Base-by-base conservation (phyloP, 2,113 vertebrate species). In the Seriola rivoliana region DNA sequence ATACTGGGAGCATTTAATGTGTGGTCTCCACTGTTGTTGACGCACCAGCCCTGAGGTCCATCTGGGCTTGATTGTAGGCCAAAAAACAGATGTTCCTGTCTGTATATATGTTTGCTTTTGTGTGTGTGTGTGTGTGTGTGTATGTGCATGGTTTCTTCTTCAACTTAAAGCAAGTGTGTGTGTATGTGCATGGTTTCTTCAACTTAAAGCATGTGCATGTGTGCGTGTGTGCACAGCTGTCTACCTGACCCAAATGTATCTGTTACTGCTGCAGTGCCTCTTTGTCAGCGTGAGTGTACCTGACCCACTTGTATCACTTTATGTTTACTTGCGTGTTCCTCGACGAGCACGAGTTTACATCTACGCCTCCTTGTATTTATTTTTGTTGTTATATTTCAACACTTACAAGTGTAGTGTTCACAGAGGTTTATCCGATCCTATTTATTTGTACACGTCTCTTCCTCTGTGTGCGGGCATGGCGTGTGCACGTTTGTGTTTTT, bases 21-120 rank as follows among this genome's bases (percentile, higher is more conserved):
- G 91, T 86, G 86, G 86, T 88, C 87, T 91, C 29, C 3, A 3
- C 66, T 81, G 80, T 65, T 84, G 85, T 88, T 87, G 86, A 89
- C 60, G 63, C 85, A 69, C 25, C 50, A 44, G 85, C 83, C 86
- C 63, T 62, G 38, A 71, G 85, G 85, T 92, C 88, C 83, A 85
- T 85, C 73, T 89, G 91, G 71, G 80, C 76, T 83, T 88, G 76
- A 92, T 79, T 92, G 81, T 29, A 82, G 86, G 77, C 88, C 86
- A 71, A 83, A 86, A 86, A 93, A 81, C 93, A 94, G 91, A 93
- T 93, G 93, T 93, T 89, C 60, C 63, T 85, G 36, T 25, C 48
- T 44, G 4, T 71, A 38, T 74, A 1, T 72, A 2, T 57, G 9
- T 69, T 42, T 75, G 34, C 71, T 9, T 62, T 59, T 44, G 57